phyloP scores from a whole-genome alignment of 92 coral and sea anemone genomes.

The Metridium senile region DNA sequence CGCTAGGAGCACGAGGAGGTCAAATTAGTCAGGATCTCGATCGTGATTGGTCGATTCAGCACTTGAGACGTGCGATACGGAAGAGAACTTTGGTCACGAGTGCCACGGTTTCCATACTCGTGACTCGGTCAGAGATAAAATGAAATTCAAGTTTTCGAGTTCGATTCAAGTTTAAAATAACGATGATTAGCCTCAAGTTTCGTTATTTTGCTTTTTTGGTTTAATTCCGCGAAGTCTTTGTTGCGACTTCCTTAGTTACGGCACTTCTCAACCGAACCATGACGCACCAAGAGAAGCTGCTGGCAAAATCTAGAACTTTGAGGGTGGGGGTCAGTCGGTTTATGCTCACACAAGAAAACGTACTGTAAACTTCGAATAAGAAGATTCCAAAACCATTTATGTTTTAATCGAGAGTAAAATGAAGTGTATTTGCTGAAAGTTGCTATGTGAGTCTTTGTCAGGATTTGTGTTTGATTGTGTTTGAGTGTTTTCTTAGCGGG shows the following conservation, averaged over 20 bases:
- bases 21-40: neutral
- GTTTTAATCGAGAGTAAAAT: no score
- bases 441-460: no score
- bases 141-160: neutral
- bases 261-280: neutral
- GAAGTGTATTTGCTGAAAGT: no score
- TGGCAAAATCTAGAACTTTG: neutral
- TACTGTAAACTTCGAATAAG: no score
- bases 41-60: neutral
- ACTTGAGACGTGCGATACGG: neutral
- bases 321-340: neutral
- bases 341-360: neutral
- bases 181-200: neutral
- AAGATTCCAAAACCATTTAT: no score
- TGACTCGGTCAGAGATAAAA: neutral
- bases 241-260: constrained; percentile 4
- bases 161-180: neutral
- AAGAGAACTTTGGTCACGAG: neutral
- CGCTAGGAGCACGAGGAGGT: neutral
- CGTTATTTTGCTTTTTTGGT: neutral
- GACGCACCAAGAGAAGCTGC: neutral
- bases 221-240: neutral
- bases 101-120: neutral
- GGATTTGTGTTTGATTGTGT: no score
- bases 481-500: neutral